These are phyloP conservation scores for Phoronis australis DNA, from an alignment of 2,888 invertebrate species.

Conservation along the genomic window DNA sequence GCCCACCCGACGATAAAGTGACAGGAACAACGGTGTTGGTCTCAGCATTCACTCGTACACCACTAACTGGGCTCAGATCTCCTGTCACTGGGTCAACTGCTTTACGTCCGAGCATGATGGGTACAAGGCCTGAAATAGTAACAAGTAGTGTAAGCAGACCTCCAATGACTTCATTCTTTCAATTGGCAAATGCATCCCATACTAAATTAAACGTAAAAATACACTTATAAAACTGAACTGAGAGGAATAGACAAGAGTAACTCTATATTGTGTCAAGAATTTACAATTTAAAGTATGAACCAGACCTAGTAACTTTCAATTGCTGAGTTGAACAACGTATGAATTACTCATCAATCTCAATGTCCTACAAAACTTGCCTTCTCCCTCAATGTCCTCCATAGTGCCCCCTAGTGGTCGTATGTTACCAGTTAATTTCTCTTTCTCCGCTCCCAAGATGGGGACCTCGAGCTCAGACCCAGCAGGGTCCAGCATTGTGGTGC, in stretches of 20 bases:
- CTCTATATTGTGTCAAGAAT: too few species aligned
- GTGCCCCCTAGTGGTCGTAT: conserved; percentile 45
- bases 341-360: neutral
- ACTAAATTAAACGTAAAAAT: too few species aligned
- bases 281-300: too few species aligned
- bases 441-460: conserved; percentile 42
- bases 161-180: too few species aligned
- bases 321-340: neutral
- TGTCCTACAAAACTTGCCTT: conserved; percentile 23
- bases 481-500: conserved; percentile 42
- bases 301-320: neutral
- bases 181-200: too few species aligned
- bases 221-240: neutral
- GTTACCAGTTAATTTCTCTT: conserved; percentile 28
- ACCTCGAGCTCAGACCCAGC: conserved; percentile 40
- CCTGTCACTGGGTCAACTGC: conserved; percentile 45
- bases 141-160: conserved; percentile 1
- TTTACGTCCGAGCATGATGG: conserved; percentile 40
- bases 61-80: conserved; percentile 40
- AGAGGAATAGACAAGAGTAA: neutral
- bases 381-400: conserved; percentile 48
- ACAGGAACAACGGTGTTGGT: conserved; percentile 40
- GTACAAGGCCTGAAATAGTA: conserved; percentile 33
- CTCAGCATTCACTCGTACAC: conserved; percentile 35
- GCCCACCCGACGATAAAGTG: conserved; percentile 36